Evolutionary conservation across 2,113 vertebrate species (phyloP).

Genomic region (Passer montanus): DNA sequence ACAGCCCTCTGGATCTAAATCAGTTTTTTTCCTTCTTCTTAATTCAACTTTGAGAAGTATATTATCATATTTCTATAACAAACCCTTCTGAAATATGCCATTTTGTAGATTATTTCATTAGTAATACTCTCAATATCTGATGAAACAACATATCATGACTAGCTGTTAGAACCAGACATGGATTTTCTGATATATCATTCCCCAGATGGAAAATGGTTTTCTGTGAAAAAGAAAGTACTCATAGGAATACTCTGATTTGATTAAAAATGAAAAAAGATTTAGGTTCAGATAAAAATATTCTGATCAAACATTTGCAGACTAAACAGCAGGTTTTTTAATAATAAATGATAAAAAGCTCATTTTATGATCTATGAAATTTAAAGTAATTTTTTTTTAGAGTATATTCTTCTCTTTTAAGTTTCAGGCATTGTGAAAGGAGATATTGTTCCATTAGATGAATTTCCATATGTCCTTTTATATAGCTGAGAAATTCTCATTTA

Average conservation of each 20-base stretch:
- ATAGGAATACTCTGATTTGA: not conserved
- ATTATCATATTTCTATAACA: not conserved
- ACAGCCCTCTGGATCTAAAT: not conserved
- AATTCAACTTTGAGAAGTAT: not conserved
- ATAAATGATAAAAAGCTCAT: not conserved
- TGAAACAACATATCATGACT: not conserved
- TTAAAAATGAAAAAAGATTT: not conserved
- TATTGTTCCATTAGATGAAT: not conserved
- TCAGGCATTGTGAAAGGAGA: not conserved
- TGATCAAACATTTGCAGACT: not conserved
- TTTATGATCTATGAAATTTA: not conserved
- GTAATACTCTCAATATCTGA: not conserved
- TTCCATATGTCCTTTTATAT: not conserved
- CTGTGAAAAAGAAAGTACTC: not conserved
- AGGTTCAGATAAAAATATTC: not conserved
- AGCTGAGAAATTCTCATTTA: not conserved
- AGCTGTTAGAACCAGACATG: not conserved
- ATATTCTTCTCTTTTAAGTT: not conserved
- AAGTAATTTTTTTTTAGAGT: not conserved
- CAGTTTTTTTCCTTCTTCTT: not conserved
- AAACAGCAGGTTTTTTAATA: not conserved
- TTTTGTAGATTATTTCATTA: conserved; percentile 21
- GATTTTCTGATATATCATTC: conserved; percentile 24
- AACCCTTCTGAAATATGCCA: not conserved
- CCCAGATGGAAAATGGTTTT: not conserved